Evolutionary conservation across 2,113 vertebrate genomes (phyloP), one percentile per base, ranked within the genome.

Genomic region (Ochotona curzoniae): DNA sequence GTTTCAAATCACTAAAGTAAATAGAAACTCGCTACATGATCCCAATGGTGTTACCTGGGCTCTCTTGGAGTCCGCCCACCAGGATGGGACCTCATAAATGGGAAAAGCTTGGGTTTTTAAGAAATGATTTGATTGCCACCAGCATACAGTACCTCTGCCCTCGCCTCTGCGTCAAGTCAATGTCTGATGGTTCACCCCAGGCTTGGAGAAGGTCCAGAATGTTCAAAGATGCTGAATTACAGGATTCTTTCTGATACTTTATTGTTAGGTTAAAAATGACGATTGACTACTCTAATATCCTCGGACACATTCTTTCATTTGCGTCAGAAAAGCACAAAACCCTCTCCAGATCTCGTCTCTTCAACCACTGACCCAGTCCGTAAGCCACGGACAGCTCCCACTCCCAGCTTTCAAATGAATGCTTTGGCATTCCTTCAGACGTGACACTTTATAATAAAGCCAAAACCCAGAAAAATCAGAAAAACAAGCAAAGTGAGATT

Each of bases 1-100:
- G 99, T 99, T 99, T 99, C 99, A 99, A 99, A 99, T 99, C 98
- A 98, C 98, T 99, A 98, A 99, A 99, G 99, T 99, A 99, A 99
- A 99, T 99, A 99, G 95, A 98, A 98, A 98, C 97, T 93, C 92
- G 97, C 97, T 95, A 93, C 98, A 98, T 97, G 97, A 98, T 97
- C 98, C 98, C 97, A 97, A 26, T 95, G 94, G 95, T 3, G 1
- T 98, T 96, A 95, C 96, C 97, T 92, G 54, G 94, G 94, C 95
- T 97, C 89, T 49, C 87, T 93, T 87, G 93, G 96, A 69, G 93
- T 97, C 95, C 96, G 81, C 95, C 95, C 51, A 87, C 93, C 94
- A 89, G 67, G 93, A 90, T 91, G 86, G 97, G 96, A 95, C 96
- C 96, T 95, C 93, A 70, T 89, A 94, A 93, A 93, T 96, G 95